Conservation (phyloP, 1,140 invertebrate species). For the Pachypeltis micranthus region DNA sequence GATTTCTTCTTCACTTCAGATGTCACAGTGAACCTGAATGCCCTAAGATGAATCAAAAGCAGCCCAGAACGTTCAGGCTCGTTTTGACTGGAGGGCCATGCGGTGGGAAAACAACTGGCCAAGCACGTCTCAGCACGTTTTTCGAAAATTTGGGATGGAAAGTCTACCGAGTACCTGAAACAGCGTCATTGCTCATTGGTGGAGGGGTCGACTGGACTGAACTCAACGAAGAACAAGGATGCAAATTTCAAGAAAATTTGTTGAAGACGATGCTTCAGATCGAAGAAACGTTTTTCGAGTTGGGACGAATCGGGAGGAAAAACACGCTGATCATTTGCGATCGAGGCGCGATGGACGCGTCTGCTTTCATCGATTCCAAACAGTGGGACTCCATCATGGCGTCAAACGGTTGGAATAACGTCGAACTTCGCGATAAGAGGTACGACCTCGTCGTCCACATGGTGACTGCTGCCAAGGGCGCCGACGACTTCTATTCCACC, state of each 20-base stretch:
- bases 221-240: slow-evolving; percentile 41
- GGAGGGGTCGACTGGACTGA: not conserved
- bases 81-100: slow-evolving; percentile 66
- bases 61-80: too few species aligned
- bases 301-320: slow-evolving; percentile 69
- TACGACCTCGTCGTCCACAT: slow-evolving; percentile 94
- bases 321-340: slow-evolving; percentile 97
- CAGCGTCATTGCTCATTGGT: slow-evolving; percentile 88
- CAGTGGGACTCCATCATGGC: slow-evolving; percentile 86
- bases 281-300: slow-evolving; percentile 91
- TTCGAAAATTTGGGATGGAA: slow-evolving; percentile 99
- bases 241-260: slow-evolving; percentile 94
- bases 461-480: slow-evolving; percentile 92
- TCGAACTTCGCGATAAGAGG: slow-evolving; percentile 88
- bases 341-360: slow-evolving; percentile 93
- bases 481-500: slow-evolving; percentile 90
- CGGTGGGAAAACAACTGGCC: slow-evolving; percentile 98
- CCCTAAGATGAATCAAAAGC: too few species aligned
- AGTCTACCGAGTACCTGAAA: slow-evolving; percentile 94
- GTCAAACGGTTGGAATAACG: slow-evolving; percentile 80
- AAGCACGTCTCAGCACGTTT: slow-evolving; percentile 88
- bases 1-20: too few species aligned
- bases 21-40: too few species aligned
- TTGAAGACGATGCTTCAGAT: slow-evolving; percentile 95
- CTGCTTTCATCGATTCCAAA: slow-evolving; percentile 62